Base-by-base conservation (phyloP, 2,113 vertebrate genomes). In the Ammodytes marinus region DNA sequence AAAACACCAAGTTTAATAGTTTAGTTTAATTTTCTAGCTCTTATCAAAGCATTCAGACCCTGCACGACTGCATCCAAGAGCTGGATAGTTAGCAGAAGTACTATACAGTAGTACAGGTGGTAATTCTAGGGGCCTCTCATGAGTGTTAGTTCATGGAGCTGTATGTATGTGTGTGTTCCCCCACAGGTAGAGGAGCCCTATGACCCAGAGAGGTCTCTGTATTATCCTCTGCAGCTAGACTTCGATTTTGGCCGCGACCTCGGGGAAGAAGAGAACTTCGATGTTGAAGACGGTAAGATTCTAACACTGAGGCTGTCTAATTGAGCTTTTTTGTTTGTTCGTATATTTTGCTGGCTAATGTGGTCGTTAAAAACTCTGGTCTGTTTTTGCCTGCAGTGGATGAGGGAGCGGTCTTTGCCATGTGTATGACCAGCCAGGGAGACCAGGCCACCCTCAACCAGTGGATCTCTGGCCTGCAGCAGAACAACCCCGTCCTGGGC, bases 391-490 rank as follows among this genome's bases (percentile, higher is more conserved):
- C 14, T 67, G 8, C 88, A 99, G 97, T 97, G 92, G 96, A 96
- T 39, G 97, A 99, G 86, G 97, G 96, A 11, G 93, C 95, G 0
- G 74, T 99, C 54, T 98, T 95, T 3, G 97, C 96, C 60, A 96
- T 99, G 88, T 98, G 97, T 73, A 96, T 98, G 95, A 92, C 89
- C 0, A 89, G 94, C 8, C 94, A 89, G 1, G 95, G 95, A 6
- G 95, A 97, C 79, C 95, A 96, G 85, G 91, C 78, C 7, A 96
- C 95, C 1, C 92, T 99, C 60, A 95, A 94, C 71, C 95, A 93
- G 80, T 99, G 97, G 97, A 96, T 99, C 82, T 92, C 95, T 0
- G 95, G 96, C 42, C 95, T 99, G 52, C 97, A 98, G 87, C 89
- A 95, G 80, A 93, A 88, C 68, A 98, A 97, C 80, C 96, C 96